Conservation (phyloP, 1,140 invertebrate species). For the Ptiloglossa arizonensis region DNA sequence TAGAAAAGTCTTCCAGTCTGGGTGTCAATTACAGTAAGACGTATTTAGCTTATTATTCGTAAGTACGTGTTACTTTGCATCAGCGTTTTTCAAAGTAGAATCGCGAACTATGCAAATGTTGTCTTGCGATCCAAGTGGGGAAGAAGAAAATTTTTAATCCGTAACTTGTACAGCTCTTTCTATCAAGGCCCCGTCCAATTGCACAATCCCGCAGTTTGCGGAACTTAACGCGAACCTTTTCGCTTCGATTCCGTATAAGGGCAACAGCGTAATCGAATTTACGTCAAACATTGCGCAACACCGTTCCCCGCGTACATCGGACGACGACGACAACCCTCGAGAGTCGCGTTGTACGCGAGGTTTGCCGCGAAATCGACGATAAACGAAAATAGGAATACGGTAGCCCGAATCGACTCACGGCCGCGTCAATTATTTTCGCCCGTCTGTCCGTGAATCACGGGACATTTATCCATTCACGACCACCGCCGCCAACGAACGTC, state of each 20-base stretch:
- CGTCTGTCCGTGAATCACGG: conserved; percentile 46
- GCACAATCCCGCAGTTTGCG: neutral
- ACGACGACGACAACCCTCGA: neutral
- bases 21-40: too few species aligned
- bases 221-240: conserved; percentile 6
- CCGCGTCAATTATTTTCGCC: conserved; percentile 52
- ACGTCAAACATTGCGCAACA: conserved; percentile 21
- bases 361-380: neutral
- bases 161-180: too few species aligned
- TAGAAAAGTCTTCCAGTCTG: too few species aligned
- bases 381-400: neutral
- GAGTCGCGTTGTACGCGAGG: too few species aligned
- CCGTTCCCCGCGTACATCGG: too few species aligned
- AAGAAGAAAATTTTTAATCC: too few species aligned
- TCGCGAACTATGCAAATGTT: too few species aligned
- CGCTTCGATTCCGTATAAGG: conserved; percentile 38
- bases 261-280: conserved; percentile 36
- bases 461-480: conserved; percentile 59
- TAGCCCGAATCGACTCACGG: neutral
- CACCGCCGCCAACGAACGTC: conserved; percentile 40
- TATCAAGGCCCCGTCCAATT: neutral
- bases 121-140: too few species aligned
- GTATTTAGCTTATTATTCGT: too few species aligned
- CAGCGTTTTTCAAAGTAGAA: too few species aligned
- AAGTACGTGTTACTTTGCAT: too few species aligned